These are phyloP conservation scores for Chalcosyrphus nemorum DNA, from an alignment of 2,888 invertebrate species.

Conservation along the genomic window DNA sequence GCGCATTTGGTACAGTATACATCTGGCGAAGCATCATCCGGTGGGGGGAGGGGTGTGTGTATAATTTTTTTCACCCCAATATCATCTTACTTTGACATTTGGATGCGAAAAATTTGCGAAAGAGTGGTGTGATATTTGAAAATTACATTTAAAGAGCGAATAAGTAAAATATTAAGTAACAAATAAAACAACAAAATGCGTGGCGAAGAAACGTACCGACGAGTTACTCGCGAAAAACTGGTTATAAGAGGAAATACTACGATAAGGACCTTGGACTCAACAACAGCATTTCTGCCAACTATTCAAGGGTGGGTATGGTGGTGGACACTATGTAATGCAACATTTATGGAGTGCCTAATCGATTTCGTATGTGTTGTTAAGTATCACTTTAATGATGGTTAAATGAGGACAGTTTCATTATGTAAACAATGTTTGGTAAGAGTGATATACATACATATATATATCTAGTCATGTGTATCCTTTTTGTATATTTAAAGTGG, in stretches of 20 bases:
- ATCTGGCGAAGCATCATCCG: constrained; percentile 52
- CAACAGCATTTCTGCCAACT: constrained; percentile 81
- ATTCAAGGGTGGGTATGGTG: constrained; percentile 78
- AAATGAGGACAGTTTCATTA: background rate
- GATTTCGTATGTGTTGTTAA: constrained; percentile 27
- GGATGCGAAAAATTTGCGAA: background rate
- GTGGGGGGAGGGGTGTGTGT: constrained; percentile 9
- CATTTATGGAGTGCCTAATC: constrained; percentile 22
- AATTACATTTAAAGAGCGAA: constrained; percentile 3
- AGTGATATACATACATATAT: too few species aligned
- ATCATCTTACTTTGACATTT: constrained; percentile 32
- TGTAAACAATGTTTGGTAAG: constrained; percentile 5
- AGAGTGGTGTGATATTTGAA: constrained; percentile 13
- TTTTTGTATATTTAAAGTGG: background rate
- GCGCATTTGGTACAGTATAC: constrained; percentile 59
- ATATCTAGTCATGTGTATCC: too few species aligned
- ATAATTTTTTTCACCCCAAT: background rate
- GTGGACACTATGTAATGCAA: background rate
- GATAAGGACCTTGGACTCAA: constrained; percentile 81
- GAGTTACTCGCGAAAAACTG: constrained; percentile 82
- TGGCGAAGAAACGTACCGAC: constrained; percentile 81
- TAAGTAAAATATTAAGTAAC: constrained; percentile 10
- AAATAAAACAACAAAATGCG: constrained; percentile 77
- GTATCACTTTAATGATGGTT: background rate
- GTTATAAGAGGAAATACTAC: constrained; percentile 81